Percentiles rank a stretch among this genome's conserved stretches.
phyloP scores from a whole-genome alignment of 2,113 vertebrate genomes.

The Xyrauchen texanus region DNA sequence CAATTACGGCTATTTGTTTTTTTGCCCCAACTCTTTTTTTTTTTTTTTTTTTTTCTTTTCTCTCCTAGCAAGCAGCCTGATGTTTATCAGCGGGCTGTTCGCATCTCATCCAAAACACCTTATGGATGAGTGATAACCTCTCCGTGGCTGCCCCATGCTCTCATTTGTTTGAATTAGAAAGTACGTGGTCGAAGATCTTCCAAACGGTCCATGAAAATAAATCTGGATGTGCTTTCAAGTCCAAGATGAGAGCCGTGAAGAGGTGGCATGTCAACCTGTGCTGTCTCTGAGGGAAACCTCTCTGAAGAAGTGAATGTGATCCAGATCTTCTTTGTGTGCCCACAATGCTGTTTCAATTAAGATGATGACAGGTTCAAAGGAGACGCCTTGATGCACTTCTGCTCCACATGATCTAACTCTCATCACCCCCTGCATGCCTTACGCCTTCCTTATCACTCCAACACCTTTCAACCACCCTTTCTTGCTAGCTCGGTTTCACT shows the following conservation, averaged over 20 bases:
- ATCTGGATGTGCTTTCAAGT: slow-evolving; percentile 73
- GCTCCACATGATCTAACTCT: slow-evolving; percentile 66
- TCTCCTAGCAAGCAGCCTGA: too few species aligned
- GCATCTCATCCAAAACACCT: slow-evolving; percentile 75
- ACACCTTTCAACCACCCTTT: slow-evolving; percentile 58
- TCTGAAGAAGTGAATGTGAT: slow-evolving; percentile 72
- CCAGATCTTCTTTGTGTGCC: slow-evolving; percentile 69
- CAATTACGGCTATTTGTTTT: too few species aligned
- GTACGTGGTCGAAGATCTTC: slow-evolving; percentile 72
- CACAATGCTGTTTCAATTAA: slow-evolving; percentile 79
- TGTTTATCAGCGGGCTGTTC: slow-evolving; percentile 68
- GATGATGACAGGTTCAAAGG: slow-evolving; percentile 73
- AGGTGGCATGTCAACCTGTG: slow-evolving; percentile 62
- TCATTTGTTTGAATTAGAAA: slow-evolving; percentile 80
- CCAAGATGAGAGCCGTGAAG: slow-evolving; percentile 74
- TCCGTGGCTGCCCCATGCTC: background rate
- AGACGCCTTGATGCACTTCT: slow-evolving; percentile 61
- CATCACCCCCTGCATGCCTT: slow-evolving; percentile 64
- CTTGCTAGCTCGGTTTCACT: background rate
- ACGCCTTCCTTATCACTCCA: slow-evolving; percentile 60
- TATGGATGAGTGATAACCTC: slow-evolving; percentile 65
- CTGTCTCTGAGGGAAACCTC: slow-evolving; percentile 61
- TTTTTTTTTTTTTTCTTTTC: too few species aligned
- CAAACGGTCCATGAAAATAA: slow-evolving; percentile 69
- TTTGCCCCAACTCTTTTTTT: too few species aligned